phyloP scores from a whole-genome alignment of 2,113 vertebrate species.

The Pteruthius melanotis region DNA sequence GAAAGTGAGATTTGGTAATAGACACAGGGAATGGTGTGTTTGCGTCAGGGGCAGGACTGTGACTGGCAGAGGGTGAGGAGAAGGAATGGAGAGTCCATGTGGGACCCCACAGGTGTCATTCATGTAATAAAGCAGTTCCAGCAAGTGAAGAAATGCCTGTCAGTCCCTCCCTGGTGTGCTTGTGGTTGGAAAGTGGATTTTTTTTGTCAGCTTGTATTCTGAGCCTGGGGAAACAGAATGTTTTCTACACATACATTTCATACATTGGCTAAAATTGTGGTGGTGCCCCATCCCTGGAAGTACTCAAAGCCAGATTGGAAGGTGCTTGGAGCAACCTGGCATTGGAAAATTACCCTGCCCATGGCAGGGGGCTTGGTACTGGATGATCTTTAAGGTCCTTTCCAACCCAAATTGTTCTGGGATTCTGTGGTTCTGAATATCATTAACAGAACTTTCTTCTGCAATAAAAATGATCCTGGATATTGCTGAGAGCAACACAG shows the following conservation, averaged over 20 bases:
- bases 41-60: background rate
- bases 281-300: background rate
- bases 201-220: background rate
- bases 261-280: background rate
- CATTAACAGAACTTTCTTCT: background rate
- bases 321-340: background rate
- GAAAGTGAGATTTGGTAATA: background rate
- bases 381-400: background rate
- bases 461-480: background rate
- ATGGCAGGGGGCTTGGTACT: background rate
- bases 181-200: background rate
- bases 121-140: background rate
- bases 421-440: background rate
- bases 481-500: background rate
- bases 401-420: background rate
- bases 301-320: background rate
- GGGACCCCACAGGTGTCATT: accelerated
- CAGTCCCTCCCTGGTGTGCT: background rate
- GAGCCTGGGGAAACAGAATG: background rate
- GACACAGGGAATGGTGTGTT: accelerated
- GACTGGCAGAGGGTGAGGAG: background rate
- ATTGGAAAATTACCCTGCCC: background rate
- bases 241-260: accelerated
- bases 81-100: background rate
- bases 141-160: background rate